These are phyloP conservation scores for Gryon sp. DNA, from an alignment of 1,140 invertebrate genomes.

Conservation along the genomic window DNA sequence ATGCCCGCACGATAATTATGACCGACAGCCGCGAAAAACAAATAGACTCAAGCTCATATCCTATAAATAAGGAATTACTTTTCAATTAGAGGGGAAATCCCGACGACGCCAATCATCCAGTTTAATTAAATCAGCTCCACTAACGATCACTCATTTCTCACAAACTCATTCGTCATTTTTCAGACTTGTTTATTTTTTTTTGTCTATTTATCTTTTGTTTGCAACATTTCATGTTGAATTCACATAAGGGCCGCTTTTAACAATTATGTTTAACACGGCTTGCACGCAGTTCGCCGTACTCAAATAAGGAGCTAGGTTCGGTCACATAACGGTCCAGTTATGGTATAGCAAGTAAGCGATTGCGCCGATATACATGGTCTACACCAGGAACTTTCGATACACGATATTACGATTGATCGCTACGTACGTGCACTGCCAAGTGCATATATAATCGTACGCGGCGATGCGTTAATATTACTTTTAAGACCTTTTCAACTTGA, in stretches of 20 bases:
- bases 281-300: slow-evolving; percentile 39
- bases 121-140: slow-evolving; percentile 22
- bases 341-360: slow-evolving; percentile 73
- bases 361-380: slow-evolving; percentile 59
- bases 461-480: slow-evolving; percentile 42
- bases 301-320: slow-evolving; percentile 70
- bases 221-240: slow-evolving; percentile 7
- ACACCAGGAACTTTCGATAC: slow-evolving; percentile 32
- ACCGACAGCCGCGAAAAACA: slow-evolving; percentile 16
- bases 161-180: too few species aligned
- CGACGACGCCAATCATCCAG: too few species aligned
- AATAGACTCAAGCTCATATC: slow-evolving; percentile 16
- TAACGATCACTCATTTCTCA: slow-evolving; percentile 1
- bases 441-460: slow-evolving; percentile 38
- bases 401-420: slow-evolving; percentile 31
- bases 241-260: slow-evolving; percentile 39
- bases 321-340: slow-evolving; percentile 78
- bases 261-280: slow-evolving; percentile 25
- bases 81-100: too few species aligned
- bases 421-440: slow-evolving; percentile 25
- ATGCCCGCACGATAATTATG: slow-evolving; percentile 30
- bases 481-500: slow-evolving; percentile 13
- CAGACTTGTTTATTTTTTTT: too few species aligned
- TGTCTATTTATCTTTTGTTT: too few species aligned
- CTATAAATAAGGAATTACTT: slow-evolving; percentile 37